phyloP scores from a whole-genome alignment of 2,888 invertebrate species.

The Oscheius sp. region DNA sequence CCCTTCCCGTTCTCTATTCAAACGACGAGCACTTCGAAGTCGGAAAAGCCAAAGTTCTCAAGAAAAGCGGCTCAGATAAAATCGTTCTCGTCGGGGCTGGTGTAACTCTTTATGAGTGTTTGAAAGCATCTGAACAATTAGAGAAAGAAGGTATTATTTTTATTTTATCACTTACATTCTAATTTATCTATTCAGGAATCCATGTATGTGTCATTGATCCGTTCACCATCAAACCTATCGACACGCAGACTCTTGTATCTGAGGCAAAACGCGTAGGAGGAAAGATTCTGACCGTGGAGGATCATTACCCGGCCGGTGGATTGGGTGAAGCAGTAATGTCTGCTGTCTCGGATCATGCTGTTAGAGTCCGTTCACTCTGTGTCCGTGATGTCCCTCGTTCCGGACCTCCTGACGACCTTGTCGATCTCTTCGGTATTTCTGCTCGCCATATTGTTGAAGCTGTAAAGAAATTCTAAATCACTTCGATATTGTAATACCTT shows the following conservation, averaged over 20 bases:
- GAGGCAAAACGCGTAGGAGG: constrained; percentile 77
- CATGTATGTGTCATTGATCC: constrained; percentile 89
- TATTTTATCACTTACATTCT: neutral
- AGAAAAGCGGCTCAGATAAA: constrained; percentile 83
- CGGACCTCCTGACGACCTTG: constrained; percentile 86
- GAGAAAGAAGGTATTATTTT: constrained; percentile 48
- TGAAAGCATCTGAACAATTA: constrained; percentile 79
- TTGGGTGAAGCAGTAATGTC: constrained; percentile 87
- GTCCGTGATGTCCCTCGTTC: constrained; percentile 82
- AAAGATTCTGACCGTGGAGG: constrained; percentile 90
- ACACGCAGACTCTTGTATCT: constrained; percentile 82
- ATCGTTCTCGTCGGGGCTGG: constrained; percentile 91
- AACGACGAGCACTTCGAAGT: constrained; percentile 86
- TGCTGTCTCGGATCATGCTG: constrained; percentile 53
- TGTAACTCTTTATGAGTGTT: constrained; percentile 90
- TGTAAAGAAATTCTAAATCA: constrained; percentile 76
- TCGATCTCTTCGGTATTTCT: constrained; percentile 90
- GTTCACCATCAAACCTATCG: constrained; percentile 86
- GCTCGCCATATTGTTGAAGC: constrained; percentile 84
- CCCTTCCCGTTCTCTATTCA: constrained; percentile 86
- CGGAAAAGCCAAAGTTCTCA: constrained; percentile 81
- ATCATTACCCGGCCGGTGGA: constrained; percentile 95
- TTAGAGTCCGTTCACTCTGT: constrained; percentile 59
- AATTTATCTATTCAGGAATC: constrained; percentile 74
- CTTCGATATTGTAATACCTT: no score